Evolutionary conservation across 2,888 invertebrate species (phyloP).

Genomic region (Stenodera caucasica): DNA sequence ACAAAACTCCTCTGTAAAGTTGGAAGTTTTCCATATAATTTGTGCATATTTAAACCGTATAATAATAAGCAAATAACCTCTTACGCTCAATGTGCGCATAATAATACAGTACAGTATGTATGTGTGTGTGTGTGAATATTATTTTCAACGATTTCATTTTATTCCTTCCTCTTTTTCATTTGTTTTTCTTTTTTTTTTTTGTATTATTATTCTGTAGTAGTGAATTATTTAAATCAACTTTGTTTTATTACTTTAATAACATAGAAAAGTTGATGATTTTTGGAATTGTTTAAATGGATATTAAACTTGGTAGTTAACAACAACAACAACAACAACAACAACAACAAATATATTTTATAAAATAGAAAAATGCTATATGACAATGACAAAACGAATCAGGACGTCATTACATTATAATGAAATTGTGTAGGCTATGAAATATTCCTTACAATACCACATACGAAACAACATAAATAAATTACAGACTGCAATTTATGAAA

Average conservation of each 20-base stretch:
- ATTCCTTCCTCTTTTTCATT: too few species aligned
- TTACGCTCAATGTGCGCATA: conserved; percentile 30
- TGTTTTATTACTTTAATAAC: conserved; percentile 40
- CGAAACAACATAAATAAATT: conserved; percentile 28
- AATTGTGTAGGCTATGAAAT: conserved; percentile 30
- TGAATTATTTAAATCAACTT: conserved; percentile 36
- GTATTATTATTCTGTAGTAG: too few species aligned
- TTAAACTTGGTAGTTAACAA: conserved; percentile 22
- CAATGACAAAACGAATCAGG: conserved; percentile 22
- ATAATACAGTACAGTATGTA: conserved; percentile 30
- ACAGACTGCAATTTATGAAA: conserved; percentile 29
- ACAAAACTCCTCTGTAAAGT: conserved; percentile 16
- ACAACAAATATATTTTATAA: too few species aligned
- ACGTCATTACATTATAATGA: conserved; percentile 31
- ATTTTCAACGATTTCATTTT: conserved; percentile 43
- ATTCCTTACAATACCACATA: conserved; percentile 27
- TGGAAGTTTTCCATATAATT: conserved; percentile 36
- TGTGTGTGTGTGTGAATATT: conserved; percentile 40
- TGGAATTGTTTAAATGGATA: conserved; percentile 33
- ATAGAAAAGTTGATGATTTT: conserved; percentile 34
- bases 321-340: not conserved
- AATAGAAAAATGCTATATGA: too few species aligned
- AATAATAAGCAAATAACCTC: conserved; percentile 30
- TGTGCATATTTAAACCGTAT: conserved; percentile 37
- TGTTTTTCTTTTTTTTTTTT: too few species aligned